phyloP scores from a whole-genome alignment of 2,113 vertebrate species.

The Calypte anna region DNA sequence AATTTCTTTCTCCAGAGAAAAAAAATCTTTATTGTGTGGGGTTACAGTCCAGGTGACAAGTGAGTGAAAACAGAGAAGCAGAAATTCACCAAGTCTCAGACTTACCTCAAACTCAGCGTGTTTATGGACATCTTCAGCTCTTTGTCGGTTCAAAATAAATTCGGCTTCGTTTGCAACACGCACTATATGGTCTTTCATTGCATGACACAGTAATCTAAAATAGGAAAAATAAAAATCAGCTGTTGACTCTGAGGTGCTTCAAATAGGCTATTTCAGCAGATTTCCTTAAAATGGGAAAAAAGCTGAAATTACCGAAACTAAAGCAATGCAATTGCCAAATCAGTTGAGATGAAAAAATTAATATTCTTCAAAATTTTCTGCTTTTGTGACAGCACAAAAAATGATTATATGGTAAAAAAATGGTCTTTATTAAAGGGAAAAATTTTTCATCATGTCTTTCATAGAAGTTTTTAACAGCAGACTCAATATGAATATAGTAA shows the following conservation, averaged over 20 bases:
- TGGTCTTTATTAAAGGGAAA: not conserved
- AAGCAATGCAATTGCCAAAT: not conserved
- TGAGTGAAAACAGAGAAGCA: constrained; percentile 60
- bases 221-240: constrained; percentile 8
- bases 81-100: not conserved
- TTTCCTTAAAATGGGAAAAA: not conserved
- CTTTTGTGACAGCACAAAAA: not conserved
- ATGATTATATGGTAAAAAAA: not conserved
- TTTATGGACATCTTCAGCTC: constrained; percentile 97
- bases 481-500: not conserved
- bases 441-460: not conserved
- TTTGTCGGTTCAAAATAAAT: constrained; percentile 96
- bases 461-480: not conserved
- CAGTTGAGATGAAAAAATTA: not conserved
- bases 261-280: not conserved
- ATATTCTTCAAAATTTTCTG: not conserved
- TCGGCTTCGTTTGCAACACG: constrained; percentile 98
- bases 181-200: constrained; percentile 99
- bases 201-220: constrained; percentile 92
- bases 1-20: not conserved
- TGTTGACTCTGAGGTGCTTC: not conserved
- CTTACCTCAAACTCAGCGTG: constrained; percentile 98
- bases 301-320: not conserved
- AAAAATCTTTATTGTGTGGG: not conserved
- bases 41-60: constrained; percentile 10